A percentile compares a stretch with the other conserved stretches of the same genome.
Evolutionary conservation across 2,113 vertebrate genomes (phyloP).

Genomic region (Nycticorax nycticorax): DNA sequence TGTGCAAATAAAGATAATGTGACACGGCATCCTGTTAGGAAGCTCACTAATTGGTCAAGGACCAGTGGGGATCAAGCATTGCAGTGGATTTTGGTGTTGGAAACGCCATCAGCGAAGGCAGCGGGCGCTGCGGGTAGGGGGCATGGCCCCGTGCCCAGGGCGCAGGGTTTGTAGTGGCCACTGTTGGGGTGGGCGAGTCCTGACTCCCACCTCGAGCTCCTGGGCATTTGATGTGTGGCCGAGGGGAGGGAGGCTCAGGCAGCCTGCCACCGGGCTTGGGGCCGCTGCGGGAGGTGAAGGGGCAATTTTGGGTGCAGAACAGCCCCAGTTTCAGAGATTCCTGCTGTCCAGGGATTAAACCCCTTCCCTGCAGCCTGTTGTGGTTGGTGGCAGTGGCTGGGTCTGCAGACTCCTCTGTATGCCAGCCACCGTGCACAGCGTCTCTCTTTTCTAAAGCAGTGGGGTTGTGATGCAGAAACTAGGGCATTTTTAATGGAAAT

Average conservation of each 20-base stretch:
- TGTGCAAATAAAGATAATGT: constrained; percentile 13
- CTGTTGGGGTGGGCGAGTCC: accelerated
- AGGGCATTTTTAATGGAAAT: neutral
- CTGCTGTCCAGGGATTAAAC: neutral
- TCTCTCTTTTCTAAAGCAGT: neutral
- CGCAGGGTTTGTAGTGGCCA: neutral
- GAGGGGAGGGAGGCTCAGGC: neutral
- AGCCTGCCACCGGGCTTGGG: neutral
- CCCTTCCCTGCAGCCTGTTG: neutral
- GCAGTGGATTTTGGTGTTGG: neutral
- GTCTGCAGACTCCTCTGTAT: neutral
- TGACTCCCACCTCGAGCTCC: neutral
- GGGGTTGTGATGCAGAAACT: neutral
- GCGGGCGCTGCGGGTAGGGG: accelerated
- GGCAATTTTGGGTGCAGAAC: neutral
- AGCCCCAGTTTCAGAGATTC: neutral
- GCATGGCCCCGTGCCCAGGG: neutral
- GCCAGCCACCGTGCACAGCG: accelerated
- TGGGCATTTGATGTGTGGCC: neutral
- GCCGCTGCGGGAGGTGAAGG: neutral
- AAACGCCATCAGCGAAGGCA: neutral
- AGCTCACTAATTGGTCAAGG: neutral
- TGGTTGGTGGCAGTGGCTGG: neutral
- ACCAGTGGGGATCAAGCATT: neutral
- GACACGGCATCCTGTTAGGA: neutral